phyloP scores from a whole-genome alignment of 2,797 vertebrate genomes.

The Ataeniobius toweri region DNA sequence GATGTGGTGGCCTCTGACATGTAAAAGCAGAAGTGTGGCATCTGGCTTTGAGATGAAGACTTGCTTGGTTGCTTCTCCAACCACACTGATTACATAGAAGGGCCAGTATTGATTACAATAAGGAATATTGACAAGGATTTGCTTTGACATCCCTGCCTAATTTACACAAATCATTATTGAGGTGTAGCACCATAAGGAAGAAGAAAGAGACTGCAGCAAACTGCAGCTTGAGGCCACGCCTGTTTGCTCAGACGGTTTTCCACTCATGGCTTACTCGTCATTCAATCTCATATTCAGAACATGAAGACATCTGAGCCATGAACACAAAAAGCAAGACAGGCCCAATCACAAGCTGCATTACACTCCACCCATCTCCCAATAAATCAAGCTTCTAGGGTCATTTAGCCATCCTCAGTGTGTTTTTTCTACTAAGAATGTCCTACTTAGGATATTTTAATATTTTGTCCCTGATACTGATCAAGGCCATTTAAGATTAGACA shows the following conservation, averaged over 20 bases:
- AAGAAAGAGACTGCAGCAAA: slow-evolving; percentile 58
- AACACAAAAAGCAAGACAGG: neutral
- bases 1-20: slow-evolving; percentile 19
- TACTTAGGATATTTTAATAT: neutral
- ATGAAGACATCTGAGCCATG: slow-evolving; percentile 13
- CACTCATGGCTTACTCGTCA: slow-evolving; percentile 1
- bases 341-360: neutral
- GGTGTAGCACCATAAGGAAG: slow-evolving; percentile 39
- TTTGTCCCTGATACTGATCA: neutral
- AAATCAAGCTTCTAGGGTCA: neutral
- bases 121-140: slow-evolving; percentile 63
- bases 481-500: neutral
- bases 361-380: neutral
- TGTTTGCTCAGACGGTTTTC: slow-evolving; percentile 41
- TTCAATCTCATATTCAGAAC: slow-evolving; percentile 13
- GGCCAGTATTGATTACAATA: slow-evolving; percentile 58
- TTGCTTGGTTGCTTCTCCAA: slow-evolving; percentile 31
- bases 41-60: slow-evolving; percentile 13
- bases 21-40: slow-evolving; percentile 18
- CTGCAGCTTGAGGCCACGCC: slow-evolving; percentile 71
- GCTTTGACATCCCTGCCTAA: slow-evolving; percentile 67
- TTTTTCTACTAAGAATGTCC: neutral
- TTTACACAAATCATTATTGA: slow-evolving; percentile 64
- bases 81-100: slow-evolving; percentile 26
- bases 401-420: neutral